phyloP scores from a whole-genome alignment of 2,888 invertebrate genomes.

The Cryptocephalus primarius region DNA sequence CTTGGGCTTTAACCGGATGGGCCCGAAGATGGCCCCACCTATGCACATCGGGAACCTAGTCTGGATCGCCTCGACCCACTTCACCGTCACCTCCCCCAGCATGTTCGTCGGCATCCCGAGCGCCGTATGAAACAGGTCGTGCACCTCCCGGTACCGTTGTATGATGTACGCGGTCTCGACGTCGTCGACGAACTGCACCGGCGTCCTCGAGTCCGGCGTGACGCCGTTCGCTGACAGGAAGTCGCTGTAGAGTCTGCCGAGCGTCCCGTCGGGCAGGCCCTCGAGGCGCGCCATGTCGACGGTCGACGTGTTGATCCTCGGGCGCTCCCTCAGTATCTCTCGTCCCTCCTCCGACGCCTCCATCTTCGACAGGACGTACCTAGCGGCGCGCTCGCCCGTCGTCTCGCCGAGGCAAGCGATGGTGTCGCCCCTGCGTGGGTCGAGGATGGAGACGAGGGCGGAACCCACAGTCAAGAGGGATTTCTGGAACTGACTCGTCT shows the following conservation, averaged over 20 bases:
- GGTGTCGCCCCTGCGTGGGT: constrained; percentile 83
- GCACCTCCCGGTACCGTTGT: constrained; percentile 94
- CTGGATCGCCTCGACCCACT: constrained; percentile 97
- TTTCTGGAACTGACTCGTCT: constrained; percentile 62
- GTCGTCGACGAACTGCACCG: constrained; percentile 87
- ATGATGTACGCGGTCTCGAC: constrained; percentile 87
- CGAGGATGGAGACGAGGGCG: constrained; percentile 67
- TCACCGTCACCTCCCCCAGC: constrained; percentile 87
- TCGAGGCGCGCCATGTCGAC: constrained; percentile 64
- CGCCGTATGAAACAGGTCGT: constrained; percentile 87
- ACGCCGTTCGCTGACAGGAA: constrained; percentile 78
- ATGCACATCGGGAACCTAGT: constrained; percentile 93
- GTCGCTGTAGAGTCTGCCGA: constrained; percentile 77
- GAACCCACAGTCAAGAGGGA: constrained; percentile 72
- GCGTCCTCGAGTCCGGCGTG: constrained; percentile 81
- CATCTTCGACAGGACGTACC: constrained; percentile 67
- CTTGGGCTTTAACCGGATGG: constrained; percentile 68
- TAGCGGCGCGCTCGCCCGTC: constrained; percentile 60
- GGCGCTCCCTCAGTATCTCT: constrained; percentile 64
- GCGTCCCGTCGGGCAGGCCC: constrained; percentile 62
- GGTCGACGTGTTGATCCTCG: constrained; percentile 76
- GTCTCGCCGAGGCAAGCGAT: constrained; percentile 92
- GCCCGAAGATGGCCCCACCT: constrained; percentile 86
- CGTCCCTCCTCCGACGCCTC: constrained; percentile 62
- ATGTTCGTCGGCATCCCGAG: constrained; percentile 91